Conservation (phyloP, 2,797 vertebrate species). For the Parauchenoglanis punctatus region DNA sequence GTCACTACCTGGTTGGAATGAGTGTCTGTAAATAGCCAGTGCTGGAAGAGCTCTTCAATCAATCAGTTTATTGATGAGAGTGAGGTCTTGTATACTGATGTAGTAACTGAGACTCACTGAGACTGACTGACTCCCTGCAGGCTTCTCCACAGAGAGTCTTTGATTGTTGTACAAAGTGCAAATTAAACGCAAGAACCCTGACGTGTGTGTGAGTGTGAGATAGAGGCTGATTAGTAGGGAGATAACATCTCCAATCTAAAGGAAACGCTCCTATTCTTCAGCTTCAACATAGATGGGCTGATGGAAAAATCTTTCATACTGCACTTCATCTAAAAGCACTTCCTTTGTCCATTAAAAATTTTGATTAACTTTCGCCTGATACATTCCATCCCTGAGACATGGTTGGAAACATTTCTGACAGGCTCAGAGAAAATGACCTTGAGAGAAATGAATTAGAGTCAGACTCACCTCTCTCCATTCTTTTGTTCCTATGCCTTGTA, state of each 20-base stretch:
- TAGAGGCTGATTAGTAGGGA: conserved; percentile 14
- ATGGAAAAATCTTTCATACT: conserved; percentile 4
- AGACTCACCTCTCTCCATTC: conserved; percentile 96
- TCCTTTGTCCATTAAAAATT: conserved; percentile 30
- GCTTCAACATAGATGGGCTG: not conserved
- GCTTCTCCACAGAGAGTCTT: conserved; percentile 57
- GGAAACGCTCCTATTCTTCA: not conserved
- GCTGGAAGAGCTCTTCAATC: conserved; percentile 10
- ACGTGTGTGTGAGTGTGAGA: conserved; percentile 16
- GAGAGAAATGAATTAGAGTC: conserved; percentile 36
- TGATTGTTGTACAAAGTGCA: conserved; percentile 55
- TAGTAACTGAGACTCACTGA: conserved; percentile 54
- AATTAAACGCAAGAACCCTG: conserved; percentile 46
- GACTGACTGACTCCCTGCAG: conserved; percentile 57
- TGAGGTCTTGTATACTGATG: conserved; percentile 36
- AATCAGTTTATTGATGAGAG: conserved; percentile 36
- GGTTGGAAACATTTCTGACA: conserved; percentile 25
- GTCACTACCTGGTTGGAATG: not conserved
- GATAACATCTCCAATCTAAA: conserved; percentile 1
- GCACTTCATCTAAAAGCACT: not conserved
- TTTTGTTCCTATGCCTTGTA: conserved; percentile 90
- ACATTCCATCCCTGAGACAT: conserved; percentile 1
- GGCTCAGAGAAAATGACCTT: not conserved
- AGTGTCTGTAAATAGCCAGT: not conserved
- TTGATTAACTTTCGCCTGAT: conserved; percentile 27